Evolutionary conservation across 2,797 vertebrate genomes (phyloP), one percentile per base, ranked within the genome.

Genomic region (Pseudochaenichthys georgianus): DNA sequence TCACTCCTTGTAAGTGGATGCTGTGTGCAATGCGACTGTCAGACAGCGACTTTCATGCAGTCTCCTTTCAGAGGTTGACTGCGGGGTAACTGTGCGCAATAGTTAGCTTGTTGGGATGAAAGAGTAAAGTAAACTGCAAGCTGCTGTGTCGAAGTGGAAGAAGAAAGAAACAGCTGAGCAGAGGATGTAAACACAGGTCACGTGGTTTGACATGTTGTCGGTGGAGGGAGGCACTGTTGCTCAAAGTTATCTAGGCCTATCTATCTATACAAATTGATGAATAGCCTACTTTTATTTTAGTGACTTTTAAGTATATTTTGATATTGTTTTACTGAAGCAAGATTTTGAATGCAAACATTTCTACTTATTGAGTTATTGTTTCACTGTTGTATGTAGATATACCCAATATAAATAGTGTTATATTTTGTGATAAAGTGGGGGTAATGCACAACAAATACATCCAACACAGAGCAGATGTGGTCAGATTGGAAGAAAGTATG

Each of bases 121-220:
- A 4, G 13, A 45, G 62, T 31, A 38, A 82, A 75, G 64, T 19
- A 50, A 15, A 68, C 50, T 51, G 46, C 7, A 81, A 83, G 63
- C 23, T 64, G 60, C 42, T 57, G 77, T 68, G 88, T 87, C 84
- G 23, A 73, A 86, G 81, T 83, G 85, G 73, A 70, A 51, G 90
- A 86, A 90, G 84, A 92, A 88, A 93, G 89, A 92, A 89, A 94
- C 96, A 96, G 95, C 96, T 96, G 96, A 96, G 95, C 90, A 94
- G 95, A 95, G 95, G 95, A 97, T 97, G 97, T 98, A 98, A 98
- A 98, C 97, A 98, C 64, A 92, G 77, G 88, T 95, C 96, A 97
- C 96, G 92, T 97, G 96, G 92, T 88, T 28, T 68, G 9, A 58
- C 82, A 64, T 74, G 82, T 64, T 82, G 81, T 79, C 81, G 75